These are phyloP conservation scores for Irena cyanogastra DNA, from an alignment of 2,113 vertebrate species.

Conservation along the genomic window DNA sequence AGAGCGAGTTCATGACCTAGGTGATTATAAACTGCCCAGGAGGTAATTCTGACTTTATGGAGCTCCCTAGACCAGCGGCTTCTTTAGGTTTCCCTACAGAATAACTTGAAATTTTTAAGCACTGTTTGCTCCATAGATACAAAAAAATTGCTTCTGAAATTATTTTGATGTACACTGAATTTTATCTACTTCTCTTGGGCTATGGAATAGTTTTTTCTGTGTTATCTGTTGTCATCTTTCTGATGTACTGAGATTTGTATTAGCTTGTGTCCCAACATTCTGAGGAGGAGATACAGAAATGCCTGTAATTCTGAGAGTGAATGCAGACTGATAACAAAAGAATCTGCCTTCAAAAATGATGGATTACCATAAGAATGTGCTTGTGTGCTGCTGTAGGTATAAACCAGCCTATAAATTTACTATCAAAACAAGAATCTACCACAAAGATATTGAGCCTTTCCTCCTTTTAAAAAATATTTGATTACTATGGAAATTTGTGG, in stretches of 20 bases:
- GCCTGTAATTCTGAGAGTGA: slow-evolving; percentile 2
- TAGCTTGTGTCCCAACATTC: slow-evolving; percentile 30
- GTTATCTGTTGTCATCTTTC: slow-evolving; percentile 37
- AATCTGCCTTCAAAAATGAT: slow-evolving; percentile 44
- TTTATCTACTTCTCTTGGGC: slow-evolving; percentile 62
- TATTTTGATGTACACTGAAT: slow-evolving; percentile 64
- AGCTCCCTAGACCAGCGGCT: background rate
- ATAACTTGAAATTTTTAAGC: slow-evolving; percentile 4
- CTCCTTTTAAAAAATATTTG: background rate
- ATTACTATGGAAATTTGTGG: slow-evolving; percentile 7
- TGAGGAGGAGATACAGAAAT: slow-evolving; percentile 36
- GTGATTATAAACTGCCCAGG: background rate
- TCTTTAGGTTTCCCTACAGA: slow-evolving; percentile 13
- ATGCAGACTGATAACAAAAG: slow-evolving; percentile 39
- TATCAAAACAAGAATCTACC: background rate
- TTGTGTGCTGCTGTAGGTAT: background rate
- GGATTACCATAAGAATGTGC: slow-evolving; percentile 13
- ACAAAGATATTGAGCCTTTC: background rate
- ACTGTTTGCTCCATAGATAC: slow-evolving; percentile 51
- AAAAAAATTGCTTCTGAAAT: slow-evolving; percentile 72
- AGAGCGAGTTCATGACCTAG: background rate
- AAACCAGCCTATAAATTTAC: slow-evolving; percentile 13
- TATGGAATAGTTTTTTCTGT: slow-evolving; percentile 57
- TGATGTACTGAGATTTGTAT: slow-evolving; percentile 59
- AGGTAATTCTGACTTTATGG: background rate